Base-by-base conservation (phyloP, 35 echinoderm and acorn worm genomes). In the Strongylocentrotus purpuratus region DNA sequence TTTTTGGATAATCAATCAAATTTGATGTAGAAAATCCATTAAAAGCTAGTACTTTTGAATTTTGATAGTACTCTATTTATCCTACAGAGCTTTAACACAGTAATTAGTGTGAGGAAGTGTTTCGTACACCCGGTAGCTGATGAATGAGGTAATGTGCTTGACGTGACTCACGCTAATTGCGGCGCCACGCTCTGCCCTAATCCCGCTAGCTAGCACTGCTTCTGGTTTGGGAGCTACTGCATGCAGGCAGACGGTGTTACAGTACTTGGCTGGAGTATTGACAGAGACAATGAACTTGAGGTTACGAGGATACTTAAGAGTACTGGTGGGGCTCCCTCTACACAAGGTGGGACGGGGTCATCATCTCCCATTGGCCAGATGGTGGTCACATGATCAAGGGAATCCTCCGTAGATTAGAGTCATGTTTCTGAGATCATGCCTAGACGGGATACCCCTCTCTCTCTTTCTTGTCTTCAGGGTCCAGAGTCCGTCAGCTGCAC, bases 281-380 rank as follows among this genome's bases (percentile, higher is more conserved):
- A 89, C 87, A 89, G 87, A 89, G 87, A 31, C 33, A 20, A 89
- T 89, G 87, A 89, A 89, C 87, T 89, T 45, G 87, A 7, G 33
- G 33, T 86, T 9, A 89, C 32, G 25, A 28, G n/a, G 32, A 89
- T 33, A 17, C 32, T n/a, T 89, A 28, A 22, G 25, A 78, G 65
- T 78, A 78, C 65, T 78, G 22, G 22, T 78, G 65, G 65, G 65
- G 65, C 65, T 78, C 65, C 65, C 65, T 78, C 65, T 78, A 78
- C 65, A 78, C 25, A 7, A 78, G 65, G 65, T 78, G 20, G 65
- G 65, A 78, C 0, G 28, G 65, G 65, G 65, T 78, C 65, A 78
- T 22, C 28, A n/a, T 78, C 65, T 78, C 20, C 28, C 25, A 28
- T 78, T 78, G 65, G 65, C 65, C 28, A 7, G 22, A 78, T 78